Conservation (phyloP, 2,888 invertebrate species). For the Brenthis ino region DNA sequence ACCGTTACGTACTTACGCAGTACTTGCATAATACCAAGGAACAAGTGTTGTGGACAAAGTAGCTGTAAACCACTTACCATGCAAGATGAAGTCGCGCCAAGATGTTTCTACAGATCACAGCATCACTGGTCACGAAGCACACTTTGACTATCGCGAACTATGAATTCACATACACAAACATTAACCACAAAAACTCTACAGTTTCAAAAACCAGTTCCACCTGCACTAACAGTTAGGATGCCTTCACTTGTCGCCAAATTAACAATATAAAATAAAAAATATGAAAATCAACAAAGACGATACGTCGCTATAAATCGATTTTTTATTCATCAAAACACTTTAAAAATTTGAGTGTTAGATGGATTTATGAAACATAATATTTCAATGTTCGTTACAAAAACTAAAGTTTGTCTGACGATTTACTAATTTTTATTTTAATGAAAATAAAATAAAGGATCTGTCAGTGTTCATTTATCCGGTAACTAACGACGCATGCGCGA, state of each 20-base stretch:
- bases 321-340: constrained; percentile 49
- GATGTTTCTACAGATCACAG: constrained; percentile 37
- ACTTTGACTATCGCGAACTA: constrained; percentile 35
- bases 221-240: constrained; percentile 55
- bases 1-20: constrained; percentile 30
- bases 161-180: constrained; percentile 51
- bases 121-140: constrained; percentile 35
- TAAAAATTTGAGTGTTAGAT: constrained; percentile 41
- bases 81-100: constrained; percentile 38
- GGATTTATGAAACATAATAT: constrained; percentile 32
- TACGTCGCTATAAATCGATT: constrained; percentile 66
- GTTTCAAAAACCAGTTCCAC: constrained; percentile 69
- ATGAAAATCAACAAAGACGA: constrained; percentile 63
- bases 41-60: constrained; percentile 34
- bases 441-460: constrained; percentile 58
- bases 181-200: constrained; percentile 66
- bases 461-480: constrained; percentile 62
- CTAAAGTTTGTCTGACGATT: constrained; percentile 53
- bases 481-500: constrained; percentile 57
- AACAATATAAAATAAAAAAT: constrained; percentile 53
- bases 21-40: constrained; percentile 41
- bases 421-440: constrained; percentile 50
- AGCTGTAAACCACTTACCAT: constrained; percentile 41
- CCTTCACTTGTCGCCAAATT: constrained; percentile 71
- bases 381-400: constrained; percentile 56